Evolutionary conservation across 2,797 vertebrate species (phyloP), one percentile per base, ranked within the genome.

Genomic region (Pelodytes ibericus): DNA sequence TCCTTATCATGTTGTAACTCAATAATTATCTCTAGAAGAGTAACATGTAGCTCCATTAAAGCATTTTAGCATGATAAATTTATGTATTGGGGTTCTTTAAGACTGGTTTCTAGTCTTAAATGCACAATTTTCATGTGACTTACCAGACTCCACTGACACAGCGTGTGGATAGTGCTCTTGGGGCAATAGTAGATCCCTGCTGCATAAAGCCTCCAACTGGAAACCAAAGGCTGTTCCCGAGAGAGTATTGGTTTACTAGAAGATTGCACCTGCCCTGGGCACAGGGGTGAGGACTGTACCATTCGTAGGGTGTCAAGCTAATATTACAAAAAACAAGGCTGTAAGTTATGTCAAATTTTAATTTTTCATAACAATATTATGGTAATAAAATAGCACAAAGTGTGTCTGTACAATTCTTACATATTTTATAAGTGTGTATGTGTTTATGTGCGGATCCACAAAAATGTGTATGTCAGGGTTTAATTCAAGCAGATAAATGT

Each of bases 171-270:
- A 99, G 85, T 1, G 98, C 98, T 25, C 96, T 93, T 10, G 98
- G 98, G 39, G 96, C 95, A 0, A 99, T 98, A 77, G 96, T 96
- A 74, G 97, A 99, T 66, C 98, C 98, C 79, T 99, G 98, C 88
- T 99, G 98, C 98, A 99, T 99, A 91, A 99, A 99, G 18, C 98
- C 97, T 66, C 98, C 98, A 0, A 99, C 97, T 0, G 98, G 98
- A 83, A 99, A 99, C 98, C 98, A 99, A 84, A 99, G 91, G 81
- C 97, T 99, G 91, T 99, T 99, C 72, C 98, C 98, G 0, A 99
- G 92, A 0, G 98, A 98, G 83, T 99, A 99, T 88, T 99, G 98
- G 81, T 99, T 99, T 83, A 99, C 95, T 27, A 99, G 92, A 39
- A 99, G 92, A 78, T 94, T 95, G 84, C 96, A 98, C 30, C 93